Conservation (phyloP, 2,888 invertebrate species). For the Luperina testacea region DNA sequence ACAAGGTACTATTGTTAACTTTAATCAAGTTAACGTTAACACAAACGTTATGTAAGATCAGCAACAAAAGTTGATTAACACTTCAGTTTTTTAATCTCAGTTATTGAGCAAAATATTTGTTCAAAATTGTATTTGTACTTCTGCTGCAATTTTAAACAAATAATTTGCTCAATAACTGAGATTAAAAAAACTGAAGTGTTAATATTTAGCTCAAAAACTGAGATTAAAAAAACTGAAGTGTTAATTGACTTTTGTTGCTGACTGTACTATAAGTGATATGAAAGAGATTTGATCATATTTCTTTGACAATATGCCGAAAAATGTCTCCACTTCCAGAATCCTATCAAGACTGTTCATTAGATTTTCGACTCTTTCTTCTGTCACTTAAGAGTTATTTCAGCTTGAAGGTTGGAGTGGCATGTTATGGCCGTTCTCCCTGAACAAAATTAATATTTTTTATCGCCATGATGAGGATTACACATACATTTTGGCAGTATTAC, state of each 20-base stretch:
- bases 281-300: slow-evolving; percentile 56
- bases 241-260: no score
- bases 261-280: slow-evolving; percentile 52
- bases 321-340: slow-evolving; percentile 28
- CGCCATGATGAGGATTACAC: slow-evolving; percentile 54
- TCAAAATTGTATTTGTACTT: no score
- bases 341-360: slow-evolving; percentile 15
- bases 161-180: no score
- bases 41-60: slow-evolving; percentile 20
- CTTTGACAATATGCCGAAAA: slow-evolving; percentile 53
- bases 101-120: no score
- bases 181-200: no score
- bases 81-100: no score
- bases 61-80: no score
- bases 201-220: no score
- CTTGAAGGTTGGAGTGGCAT: slow-evolving; percentile 10
- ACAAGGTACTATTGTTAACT: slow-evolving; percentile 23
- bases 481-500: slow-evolving; percentile 53
- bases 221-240: no score
- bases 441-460: slow-evolving; percentile 62
- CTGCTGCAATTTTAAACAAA: no score
- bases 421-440: slow-evolving; percentile 40
- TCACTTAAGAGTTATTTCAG: slow-evolving; percentile 4
- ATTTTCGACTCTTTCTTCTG: slow-evolving; percentile 24
- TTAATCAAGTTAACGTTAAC: slow-evolving; percentile 38